Conservation (phyloP, 2,888 invertebrate genomes). For the Caenorhabditis wallacei region DNA sequence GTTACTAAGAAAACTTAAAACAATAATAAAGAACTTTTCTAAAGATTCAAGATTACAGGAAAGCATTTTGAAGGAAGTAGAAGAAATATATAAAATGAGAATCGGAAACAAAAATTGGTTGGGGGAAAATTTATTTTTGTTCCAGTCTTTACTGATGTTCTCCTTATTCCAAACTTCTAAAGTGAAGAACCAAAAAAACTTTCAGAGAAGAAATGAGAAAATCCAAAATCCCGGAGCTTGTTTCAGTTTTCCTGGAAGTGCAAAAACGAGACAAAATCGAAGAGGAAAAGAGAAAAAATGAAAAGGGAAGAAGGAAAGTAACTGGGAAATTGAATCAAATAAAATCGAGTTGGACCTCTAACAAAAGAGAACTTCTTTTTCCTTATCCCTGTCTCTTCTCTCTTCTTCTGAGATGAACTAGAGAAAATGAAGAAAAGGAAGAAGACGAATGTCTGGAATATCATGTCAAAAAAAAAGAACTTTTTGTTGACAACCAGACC, state of each 20-base stretch:
- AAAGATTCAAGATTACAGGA: too few relatives aligned
- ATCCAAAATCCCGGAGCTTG: slow-evolving; percentile 12
- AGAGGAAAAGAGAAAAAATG: slow-evolving; percentile 1
- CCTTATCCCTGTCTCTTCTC: neutral
- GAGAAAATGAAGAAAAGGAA: slow-evolving; percentile 1
- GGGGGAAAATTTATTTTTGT: too few relatives aligned
- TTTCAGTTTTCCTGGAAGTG: slow-evolving; percentile 28
- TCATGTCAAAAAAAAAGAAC: slow-evolving; percentile 5
- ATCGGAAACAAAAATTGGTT: too few relatives aligned
- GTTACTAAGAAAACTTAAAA: neutral
- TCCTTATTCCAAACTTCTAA: too few relatives aligned
- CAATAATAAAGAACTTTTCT: neutral
- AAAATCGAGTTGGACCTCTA: slow-evolving; percentile 26
- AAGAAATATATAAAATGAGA: too few relatives aligned
- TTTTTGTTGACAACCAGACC: slow-evolving; percentile 3
- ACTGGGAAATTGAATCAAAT: slow-evolving; percentile 35
- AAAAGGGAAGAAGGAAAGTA: slow-evolving; percentile 10
- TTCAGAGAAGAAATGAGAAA: neutral
- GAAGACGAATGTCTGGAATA: slow-evolving; percentile 13
- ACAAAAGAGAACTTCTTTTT: slow-evolving; percentile 30
- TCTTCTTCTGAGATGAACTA: neutral
- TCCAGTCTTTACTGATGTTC: too few relatives aligned
- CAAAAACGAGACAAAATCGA: slow-evolving; percentile 23
- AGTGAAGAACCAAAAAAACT: too few relatives aligned
- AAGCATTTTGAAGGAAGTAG: too few relatives aligned